Evolutionary conservation across 2,113 vertebrate species (phyloP), one percentile per base, ranked within the genome.

Genomic region (Leuciscus idus): DNA sequence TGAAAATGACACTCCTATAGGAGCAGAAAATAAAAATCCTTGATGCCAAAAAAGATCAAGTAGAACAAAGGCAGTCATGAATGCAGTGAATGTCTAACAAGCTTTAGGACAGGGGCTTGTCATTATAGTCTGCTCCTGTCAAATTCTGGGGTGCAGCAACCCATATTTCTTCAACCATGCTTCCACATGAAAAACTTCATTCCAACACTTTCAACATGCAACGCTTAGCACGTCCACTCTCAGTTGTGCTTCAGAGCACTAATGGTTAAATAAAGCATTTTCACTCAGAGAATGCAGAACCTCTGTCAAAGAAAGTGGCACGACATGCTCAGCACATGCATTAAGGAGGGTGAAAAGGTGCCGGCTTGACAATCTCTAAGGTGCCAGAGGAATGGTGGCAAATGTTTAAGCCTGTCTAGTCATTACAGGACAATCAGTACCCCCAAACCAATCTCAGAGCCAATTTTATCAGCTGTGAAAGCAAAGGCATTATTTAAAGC

Each of bases 201-300:
- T 30, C 48, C 52, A 46, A 30, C 59, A 28, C 26, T 77, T 64
- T 77, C 39, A 62, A 66, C 78, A 85, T 79, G 77, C 33, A 86
- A 72, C 6, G n/a, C 36, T n/a, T 48, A 64, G 36, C 26, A 64
- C 61, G 46, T 77, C 12, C 68, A 59, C n/a, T 30, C 50, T 72
- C 36, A 2, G 39, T 48, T 61, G 19, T 72, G 50, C 68, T 84
- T 73, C 66, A 73, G 12, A 84, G 33, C 64, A 73, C 28, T 73
- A 43, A 84, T 72, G 68, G 48, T 68, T 84, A 57, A 57, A 36
- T 57, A 68, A 66, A 81, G 39, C 81, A 73, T 73, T 59, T 39
- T 73, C 28, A 83, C 39, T n/a, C 30, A 2, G 0, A 82, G 6
- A 82, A 70, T 15, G 43, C 80, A 82, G 28, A 68, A 33, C 28